Evolutionary conservation across 2,888 invertebrate species (phyloP).

Genomic region (Spilosoma lubricipeda): DNA sequence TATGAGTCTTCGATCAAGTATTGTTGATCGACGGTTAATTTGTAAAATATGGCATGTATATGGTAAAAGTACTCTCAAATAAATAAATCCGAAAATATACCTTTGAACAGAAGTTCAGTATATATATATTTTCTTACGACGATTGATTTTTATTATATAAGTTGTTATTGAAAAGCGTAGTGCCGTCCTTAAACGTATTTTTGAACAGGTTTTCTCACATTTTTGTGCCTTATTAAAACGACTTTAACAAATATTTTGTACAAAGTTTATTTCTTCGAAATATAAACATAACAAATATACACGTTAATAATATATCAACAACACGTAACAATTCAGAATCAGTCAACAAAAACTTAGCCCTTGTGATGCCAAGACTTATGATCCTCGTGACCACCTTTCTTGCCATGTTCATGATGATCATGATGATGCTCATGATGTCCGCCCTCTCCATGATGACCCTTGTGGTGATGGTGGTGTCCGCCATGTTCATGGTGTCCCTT

Average conservation of each 20-base stretch:
- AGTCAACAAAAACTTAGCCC: conserved; percentile 64
- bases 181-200: background rate
- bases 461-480: conserved; percentile 91
- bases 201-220: background rate
- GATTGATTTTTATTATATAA: too few species aligned
- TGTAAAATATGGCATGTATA: too few species aligned
- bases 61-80: too few species aligned
- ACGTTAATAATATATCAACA: conserved; percentile 65
- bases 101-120: background rate
- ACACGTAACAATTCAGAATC: conserved; percentile 65
- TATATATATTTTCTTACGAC: too few species aligned
- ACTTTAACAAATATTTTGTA: conserved; percentile 22
- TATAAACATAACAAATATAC: conserved; percentile 68
- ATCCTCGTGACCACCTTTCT: conserved; percentile 92
- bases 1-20: too few species aligned
- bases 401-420: conserved; percentile 90
- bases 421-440: conserved; percentile 92
- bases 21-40: too few species aligned
- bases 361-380: conserved; percentile 92
- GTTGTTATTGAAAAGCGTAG: too few species aligned
- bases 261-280: conserved; percentile 37
- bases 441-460: conserved; percentile 91
- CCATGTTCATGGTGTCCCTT: conserved; percentile 92
- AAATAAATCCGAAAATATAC: too few species aligned
- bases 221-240: conserved; percentile 9